Evolutionary conservation across 2,888 invertebrate genomes (phyloP).

Genomic region (Clepsis dumicolana): DNA sequence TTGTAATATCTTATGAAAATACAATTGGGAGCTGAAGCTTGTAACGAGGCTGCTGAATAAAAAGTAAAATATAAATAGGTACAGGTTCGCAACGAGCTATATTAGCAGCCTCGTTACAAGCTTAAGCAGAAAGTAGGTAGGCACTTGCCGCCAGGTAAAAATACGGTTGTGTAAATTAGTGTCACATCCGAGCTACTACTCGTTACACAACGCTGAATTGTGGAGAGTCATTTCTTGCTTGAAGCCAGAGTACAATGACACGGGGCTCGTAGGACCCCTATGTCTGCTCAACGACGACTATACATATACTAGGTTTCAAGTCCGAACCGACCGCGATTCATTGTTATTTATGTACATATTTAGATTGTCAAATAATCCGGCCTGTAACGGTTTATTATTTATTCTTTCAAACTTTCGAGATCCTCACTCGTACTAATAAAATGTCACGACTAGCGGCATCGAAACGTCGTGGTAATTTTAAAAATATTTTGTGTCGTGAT

Average conservation of each 20-base stretch:
- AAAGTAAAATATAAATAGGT: too few species aligned
- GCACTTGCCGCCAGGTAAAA: conserved; percentile 14
- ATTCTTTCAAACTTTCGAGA: too few species aligned
- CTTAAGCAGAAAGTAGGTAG: neutral
- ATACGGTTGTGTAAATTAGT: conserved; percentile 26
- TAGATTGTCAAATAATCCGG: neutral
- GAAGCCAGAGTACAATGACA: conserved; percentile 29
- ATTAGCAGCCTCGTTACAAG: too few species aligned
- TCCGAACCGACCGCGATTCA: neutral
- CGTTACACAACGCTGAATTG: conserved; percentile 37
- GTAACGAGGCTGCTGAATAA: too few species aligned
- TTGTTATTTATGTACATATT: neutral
- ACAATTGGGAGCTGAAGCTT: too few species aligned
- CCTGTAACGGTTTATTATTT: too few species aligned
- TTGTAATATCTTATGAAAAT: too few species aligned
- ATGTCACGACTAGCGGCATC: too few species aligned
- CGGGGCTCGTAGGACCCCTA: conserved; percentile 16
- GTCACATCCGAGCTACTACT: conserved; percentile 27
- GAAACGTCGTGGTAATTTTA: too few species aligned
- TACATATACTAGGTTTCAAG: neutral
- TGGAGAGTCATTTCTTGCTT: conserved; percentile 37
- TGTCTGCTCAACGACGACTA: conserved; percentile 27
- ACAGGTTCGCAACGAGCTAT: too few species aligned
- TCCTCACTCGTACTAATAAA: too few species aligned
- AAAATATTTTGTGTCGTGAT: too few species aligned